Percentiles rank a stretch among this genome's conserved stretches.
Evolutionary conservation across 2,888 invertebrate species (phyloP).

Genomic region (Thelaira solivaga): DNA sequence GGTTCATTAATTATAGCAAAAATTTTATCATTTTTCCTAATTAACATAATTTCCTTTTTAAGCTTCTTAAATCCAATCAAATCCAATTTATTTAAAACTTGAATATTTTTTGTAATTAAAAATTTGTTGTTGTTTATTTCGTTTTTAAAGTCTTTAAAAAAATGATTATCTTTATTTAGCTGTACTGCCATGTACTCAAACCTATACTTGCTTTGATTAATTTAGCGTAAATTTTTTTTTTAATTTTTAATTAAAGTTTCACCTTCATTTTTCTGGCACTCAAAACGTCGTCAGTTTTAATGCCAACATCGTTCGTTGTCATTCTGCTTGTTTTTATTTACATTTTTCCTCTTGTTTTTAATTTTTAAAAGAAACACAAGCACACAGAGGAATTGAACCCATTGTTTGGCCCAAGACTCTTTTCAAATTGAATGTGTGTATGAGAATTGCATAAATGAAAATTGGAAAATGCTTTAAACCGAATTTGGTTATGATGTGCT

Average conservation of each 20-base stretch:
- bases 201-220: constrained; percentile 26
- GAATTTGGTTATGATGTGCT: neutral
- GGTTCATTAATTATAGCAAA: no score
- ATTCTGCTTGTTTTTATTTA: neutral
- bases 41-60: no score
- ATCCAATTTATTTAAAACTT: neutral
- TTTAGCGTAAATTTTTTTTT: constrained; percentile 45
- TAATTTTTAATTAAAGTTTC: constrained; percentile 47
- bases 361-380: neutral
- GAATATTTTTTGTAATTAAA: constrained; percentile 20
- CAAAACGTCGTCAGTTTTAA: constrained; percentile 25
- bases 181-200: neutral
- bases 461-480: neutral
- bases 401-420: constrained; percentile 52
- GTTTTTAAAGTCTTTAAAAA: neutral
- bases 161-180: neutral
- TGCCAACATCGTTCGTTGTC: neutral
- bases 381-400: constrained; percentile 28
- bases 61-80: no score
- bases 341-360: no score
- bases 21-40: no score
- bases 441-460: constrained; percentile 3
- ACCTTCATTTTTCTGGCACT: constrained; percentile 29
- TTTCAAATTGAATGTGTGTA: constrained; percentile 33
- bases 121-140: no score